Evolutionary conservation across 2,888 invertebrate genomes (phyloP).

Genomic region (Apoda limacodes): DNA sequence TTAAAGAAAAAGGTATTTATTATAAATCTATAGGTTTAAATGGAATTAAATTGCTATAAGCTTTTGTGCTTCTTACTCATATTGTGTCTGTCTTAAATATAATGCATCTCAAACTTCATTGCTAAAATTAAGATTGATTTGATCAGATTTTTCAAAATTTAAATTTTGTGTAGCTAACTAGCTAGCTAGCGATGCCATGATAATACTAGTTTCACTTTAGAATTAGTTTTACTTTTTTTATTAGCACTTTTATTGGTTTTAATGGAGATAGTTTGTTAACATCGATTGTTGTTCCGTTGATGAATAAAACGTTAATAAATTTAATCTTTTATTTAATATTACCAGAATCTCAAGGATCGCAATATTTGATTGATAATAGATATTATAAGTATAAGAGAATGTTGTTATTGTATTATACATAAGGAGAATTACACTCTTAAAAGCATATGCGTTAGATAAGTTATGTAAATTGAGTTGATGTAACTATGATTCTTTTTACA

Average conservation of each 20-base stretch:
- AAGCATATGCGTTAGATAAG: too few relatives aligned
- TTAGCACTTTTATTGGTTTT: constrained; percentile 25
- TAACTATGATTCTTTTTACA: too few relatives aligned
- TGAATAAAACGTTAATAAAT: too few relatives aligned
- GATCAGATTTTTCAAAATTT: constrained; percentile 85
- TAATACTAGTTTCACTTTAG: constrained; percentile 70
- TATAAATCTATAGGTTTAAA: constrained; percentile 81
- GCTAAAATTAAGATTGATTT: constrained; percentile 81
- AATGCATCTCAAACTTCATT: constrained; percentile 81
- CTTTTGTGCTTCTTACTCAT: constrained; percentile 75
- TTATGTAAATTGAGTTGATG: too few relatives aligned
- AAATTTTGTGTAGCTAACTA: constrained; percentile 87
- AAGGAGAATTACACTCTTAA: too few relatives aligned
- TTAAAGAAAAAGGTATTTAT: constrained; percentile 83
- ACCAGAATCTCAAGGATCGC: too few relatives aligned
- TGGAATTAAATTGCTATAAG: constrained; percentile 80
- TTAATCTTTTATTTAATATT: too few relatives aligned
- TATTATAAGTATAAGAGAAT: too few relatives aligned
- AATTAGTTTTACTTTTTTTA: constrained; percentile 17
- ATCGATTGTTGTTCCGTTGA: too few relatives aligned
- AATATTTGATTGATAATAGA: too few relatives aligned
- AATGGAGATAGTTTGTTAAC: constrained; percentile 35
- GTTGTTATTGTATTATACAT: too few relatives aligned
- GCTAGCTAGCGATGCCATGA: constrained; percentile 77
- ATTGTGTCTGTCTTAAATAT: constrained; percentile 74